These are phyloP conservation scores for Parazoanthus swiftii DNA, from an alignment of 92 coral and sea anemone genomes.

Conservation along the genomic window DNA sequence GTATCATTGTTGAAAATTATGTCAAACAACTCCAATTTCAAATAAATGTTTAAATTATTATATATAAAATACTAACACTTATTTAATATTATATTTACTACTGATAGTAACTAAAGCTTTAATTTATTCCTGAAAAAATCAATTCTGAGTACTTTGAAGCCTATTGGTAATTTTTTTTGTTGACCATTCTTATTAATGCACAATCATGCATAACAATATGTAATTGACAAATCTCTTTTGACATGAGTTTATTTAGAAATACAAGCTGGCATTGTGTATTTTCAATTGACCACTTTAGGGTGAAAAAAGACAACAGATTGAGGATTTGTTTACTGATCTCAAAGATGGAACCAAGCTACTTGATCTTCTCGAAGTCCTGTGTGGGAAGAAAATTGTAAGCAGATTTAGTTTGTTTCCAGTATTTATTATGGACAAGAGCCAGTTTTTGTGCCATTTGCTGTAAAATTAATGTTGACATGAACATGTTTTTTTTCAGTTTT, in stretches of 20 bases:
- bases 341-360: constrained; percentile 86
- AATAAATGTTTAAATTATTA: too few species aligned
- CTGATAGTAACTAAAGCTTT: too few species aligned
- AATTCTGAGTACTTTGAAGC: too few species aligned
- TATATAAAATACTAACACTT: too few species aligned
- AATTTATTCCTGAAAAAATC: not conserved
- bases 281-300: constrained; percentile 45
- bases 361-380: constrained; percentile 77
- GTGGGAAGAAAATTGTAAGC: constrained; percentile 91
- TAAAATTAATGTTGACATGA: too few species aligned
- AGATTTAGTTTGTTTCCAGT: not conserved
- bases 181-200: not conserved
- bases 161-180: not conserved
- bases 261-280: not conserved
- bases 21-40: not conserved
- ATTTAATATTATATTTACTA: too few species aligned
- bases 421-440: not conserved
- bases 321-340: constrained; percentile 81
- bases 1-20: too few species aligned
- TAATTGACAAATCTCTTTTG: too few species aligned
- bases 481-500: too few species aligned
- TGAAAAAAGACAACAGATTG: constrained; percentile 68
- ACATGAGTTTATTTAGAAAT: not conserved
- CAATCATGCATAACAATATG: not conserved
- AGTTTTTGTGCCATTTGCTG: too few species aligned